A percentile compares a stretch with the other conserved stretches of the same genome.
Evolutionary conservation across 1,140 invertebrate genomes (phyloP).

Genomic region (Cyphomyrmex costatus): DNA sequence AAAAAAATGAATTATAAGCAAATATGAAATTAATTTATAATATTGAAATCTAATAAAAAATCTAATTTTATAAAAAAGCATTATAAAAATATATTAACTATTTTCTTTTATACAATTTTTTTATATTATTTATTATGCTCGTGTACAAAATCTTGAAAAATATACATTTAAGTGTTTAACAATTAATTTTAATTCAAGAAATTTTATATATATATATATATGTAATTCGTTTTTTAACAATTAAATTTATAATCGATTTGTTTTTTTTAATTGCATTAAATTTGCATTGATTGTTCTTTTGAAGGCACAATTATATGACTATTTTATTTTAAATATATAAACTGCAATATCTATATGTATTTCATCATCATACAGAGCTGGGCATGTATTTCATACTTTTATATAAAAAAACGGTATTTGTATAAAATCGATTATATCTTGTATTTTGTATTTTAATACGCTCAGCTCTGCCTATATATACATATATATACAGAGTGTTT

Average conservation of each 20-base stretch:
- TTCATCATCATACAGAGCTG: background rate
- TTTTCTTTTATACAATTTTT: background rate
- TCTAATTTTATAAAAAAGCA: slow-evolving; percentile 17
- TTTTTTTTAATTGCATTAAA: too few relatives aligned
- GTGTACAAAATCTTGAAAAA: background rate
- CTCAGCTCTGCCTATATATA: too few relatives aligned
- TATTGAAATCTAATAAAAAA: background rate
- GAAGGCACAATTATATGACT: too few relatives aligned
- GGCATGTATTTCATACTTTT: too few relatives aligned
- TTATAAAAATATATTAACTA: background rate
- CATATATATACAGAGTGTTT: too few relatives aligned
- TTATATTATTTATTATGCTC: background rate
- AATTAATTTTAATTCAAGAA: background rate
- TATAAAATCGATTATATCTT: too few relatives aligned
- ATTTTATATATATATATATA: background rate
- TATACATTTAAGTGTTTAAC: background rate
- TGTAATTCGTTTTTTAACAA: background rate
- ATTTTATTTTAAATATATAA: background rate
- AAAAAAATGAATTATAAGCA: background rate
- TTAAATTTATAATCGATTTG: too few relatives aligned
- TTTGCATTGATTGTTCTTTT: too few relatives aligned
- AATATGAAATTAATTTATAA: background rate
- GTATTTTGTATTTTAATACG: too few relatives aligned
- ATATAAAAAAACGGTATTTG: too few relatives aligned
- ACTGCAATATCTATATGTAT: background rate